Base-by-base conservation (phyloP, 2,888 invertebrate species). In the Tetanocera ferruginea region DNA sequence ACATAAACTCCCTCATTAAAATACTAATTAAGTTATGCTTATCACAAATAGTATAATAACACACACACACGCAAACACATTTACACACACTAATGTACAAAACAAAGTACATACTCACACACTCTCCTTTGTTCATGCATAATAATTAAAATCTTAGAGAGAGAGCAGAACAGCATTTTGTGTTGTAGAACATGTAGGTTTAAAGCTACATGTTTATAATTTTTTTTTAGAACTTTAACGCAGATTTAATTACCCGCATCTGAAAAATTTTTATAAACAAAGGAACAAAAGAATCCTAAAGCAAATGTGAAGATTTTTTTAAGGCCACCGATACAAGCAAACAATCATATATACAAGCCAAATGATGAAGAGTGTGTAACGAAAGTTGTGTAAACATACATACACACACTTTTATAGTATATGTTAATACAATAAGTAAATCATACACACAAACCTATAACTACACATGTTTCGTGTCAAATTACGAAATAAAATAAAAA, bases 181-280 rank as follows among this genome's bases (percentile, higher is more conserved):
- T 60, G 57, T 23, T 60, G 57, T 19, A 60, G 25, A 60, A 60
- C 57, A 23, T 60, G 25, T 25, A 25, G 23, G 19, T n/a, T 57
- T 57, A 43, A 43, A 43, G 11, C 43, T 43, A n/a, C n/a, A n/a
- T 43, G 43, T 77, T 67, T 60, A 74, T 69, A 73, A 34, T 77
- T 52, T 75, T 75, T 78, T 75, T 64, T 52, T 51, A 19, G 31
- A 25, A 43, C 64, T 55, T 52, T 55, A 55, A 75, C 70, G 80
- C 84, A 84, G 79, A 82, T 86, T 85, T 85, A 84, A 85, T 85
- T 86, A 86, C 85, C 86, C 85, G 82, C 84, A 85, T 85, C 17
- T 11, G 17, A 19, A 31, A 49, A 55, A 55, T 9, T 8, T 55
- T 55, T 19, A 43, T 55, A 23, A 23, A 25, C 23, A 28, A 60